phyloP scores from a whole-genome alignment of 2,888 invertebrate genomes.

The Parasteatoda lunata region DNA sequence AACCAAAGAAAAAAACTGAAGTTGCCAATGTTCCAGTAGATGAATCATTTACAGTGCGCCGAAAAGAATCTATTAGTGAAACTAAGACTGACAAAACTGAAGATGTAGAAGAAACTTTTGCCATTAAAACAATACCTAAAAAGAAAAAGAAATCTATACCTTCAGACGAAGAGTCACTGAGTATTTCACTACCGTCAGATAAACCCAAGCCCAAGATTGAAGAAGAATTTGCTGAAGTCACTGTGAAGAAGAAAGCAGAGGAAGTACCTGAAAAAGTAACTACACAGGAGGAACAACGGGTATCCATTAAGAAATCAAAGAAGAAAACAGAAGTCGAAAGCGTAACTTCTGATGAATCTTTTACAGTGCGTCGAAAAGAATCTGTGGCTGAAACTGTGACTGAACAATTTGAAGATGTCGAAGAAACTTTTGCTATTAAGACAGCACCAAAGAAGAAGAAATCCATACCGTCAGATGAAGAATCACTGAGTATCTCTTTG shows the following conservation, averaged over 20 bases:
- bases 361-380: slow-evolving; percentile 57
- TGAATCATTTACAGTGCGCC: slow-evolving; percentile 58
- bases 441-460: slow-evolving; percentile 72
- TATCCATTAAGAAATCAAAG: slow-evolving; percentile 59
- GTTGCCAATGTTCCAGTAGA: slow-evolving; percentile 18
- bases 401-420: slow-evolving; percentile 64
- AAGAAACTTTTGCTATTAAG: slow-evolving; percentile 62
- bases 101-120: slow-evolving; percentile 67
- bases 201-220: slow-evolving; percentile 34
- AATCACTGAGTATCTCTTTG: slow-evolving; percentile 69
- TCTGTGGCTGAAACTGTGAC: slow-evolving; percentile 54
- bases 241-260: slow-evolving; percentile 48
- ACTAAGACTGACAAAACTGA: slow-evolving; percentile 60
- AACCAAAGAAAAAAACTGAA: slow-evolving; percentile 60
- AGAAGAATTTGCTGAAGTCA: slow-evolving; percentile 68
- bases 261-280: slow-evolving; percentile 27
- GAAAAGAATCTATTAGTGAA: slow-evolving; percentile 50
- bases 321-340: slow-evolving; percentile 47
- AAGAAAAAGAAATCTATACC: slow-evolving; percentile 74
- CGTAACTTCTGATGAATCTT: slow-evolving; percentile 39
- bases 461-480: slow-evolving; percentile 74
- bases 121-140: slow-evolving; percentile 46
- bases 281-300: slow-evolving; percentile 38
- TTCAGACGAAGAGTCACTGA: slow-evolving; percentile 74
- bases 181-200: slow-evolving; percentile 56